phyloP scores from a whole-genome alignment of 1,140 invertebrate genomes.

The Caligus rogercresseyi region DNA sequence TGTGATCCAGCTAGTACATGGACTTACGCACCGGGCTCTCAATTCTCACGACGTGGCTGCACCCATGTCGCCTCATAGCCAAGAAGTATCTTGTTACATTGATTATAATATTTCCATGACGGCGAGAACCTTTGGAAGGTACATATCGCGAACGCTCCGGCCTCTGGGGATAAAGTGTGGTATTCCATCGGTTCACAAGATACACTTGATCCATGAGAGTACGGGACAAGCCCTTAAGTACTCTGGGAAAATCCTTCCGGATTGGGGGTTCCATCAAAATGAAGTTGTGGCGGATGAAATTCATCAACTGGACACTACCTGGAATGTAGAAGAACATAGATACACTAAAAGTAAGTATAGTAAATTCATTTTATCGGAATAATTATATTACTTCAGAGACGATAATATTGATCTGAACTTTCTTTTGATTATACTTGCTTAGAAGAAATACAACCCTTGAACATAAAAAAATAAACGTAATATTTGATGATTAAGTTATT shows the following conservation, averaged over 20 bases:
- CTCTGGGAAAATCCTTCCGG: slow-evolving; percentile 69
- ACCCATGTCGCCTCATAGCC: slow-evolving; percentile 72
- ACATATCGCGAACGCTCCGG: slow-evolving; percentile 43
- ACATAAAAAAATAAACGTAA: too few relatives aligned
- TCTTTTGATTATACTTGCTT: too few relatives aligned
- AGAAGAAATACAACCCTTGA: too few relatives aligned
- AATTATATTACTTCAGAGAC: slow-evolving; percentile 8
- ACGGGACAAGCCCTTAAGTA: slow-evolving; percentile 69
- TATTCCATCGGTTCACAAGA: slow-evolving; percentile 78
- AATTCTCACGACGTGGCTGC: slow-evolving; percentile 96
- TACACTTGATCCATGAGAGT: slow-evolving; percentile 62
- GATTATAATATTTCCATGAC: slow-evolving; percentile 96
- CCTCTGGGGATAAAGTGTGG: slow-evolving; percentile 61
- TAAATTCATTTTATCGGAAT: too few relatives aligned
- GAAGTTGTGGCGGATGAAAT: slow-evolving; percentile 75
- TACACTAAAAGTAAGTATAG: slow-evolving; percentile 68
- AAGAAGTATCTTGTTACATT: slow-evolving; percentile 78
- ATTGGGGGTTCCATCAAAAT: slow-evolving; percentile 89
- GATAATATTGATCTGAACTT: too few relatives aligned
- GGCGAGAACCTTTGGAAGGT: slow-evolving; percentile 82
- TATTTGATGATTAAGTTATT: too few relatives aligned
- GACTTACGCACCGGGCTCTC: slow-evolving; percentile 68
- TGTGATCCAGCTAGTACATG: slow-evolving; percentile 77
- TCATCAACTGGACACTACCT: slow-evolving; percentile 65
- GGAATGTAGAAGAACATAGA: slow-evolving; percentile 95